Conservation (phyloP, 2,113 vertebrate genomes). For the Petrocephalus microphthalmus region DNA sequence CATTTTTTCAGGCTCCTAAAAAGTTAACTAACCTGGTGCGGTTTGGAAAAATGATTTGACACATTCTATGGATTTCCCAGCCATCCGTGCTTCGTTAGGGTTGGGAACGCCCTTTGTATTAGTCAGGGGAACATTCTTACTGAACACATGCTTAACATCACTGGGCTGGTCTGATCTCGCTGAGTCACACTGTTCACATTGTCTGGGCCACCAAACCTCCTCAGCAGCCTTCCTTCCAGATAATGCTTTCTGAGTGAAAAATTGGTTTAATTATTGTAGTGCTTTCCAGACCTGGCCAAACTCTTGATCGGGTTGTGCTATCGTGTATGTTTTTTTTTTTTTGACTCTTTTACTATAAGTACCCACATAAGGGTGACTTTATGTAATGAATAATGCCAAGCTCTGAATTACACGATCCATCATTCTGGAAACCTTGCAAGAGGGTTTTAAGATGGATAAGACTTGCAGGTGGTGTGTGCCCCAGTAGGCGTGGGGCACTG, state of each 20-base stretch:
- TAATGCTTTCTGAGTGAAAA: background rate
- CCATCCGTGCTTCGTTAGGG: background rate
- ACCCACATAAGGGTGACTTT: background rate
- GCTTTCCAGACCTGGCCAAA: background rate
- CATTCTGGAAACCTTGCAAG: background rate
- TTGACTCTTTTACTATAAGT: background rate
- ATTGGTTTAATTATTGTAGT: background rate
- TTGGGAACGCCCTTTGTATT: constrained; percentile 10
- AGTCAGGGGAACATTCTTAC: background rate
- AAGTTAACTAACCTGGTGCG: background rate
- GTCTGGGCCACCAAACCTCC: constrained; percentile 15
- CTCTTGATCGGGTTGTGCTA: background rate
- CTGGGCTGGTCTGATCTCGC: constrained; percentile 28
- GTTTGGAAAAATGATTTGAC: background rate
- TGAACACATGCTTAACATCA: background rate
- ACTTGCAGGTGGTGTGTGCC: background rate
- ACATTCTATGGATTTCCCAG: background rate
- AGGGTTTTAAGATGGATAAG: background rate
- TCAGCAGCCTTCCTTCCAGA: background rate
- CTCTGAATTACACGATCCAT: background rate
- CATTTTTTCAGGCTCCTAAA: background rate
- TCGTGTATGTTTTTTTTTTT: background rate
- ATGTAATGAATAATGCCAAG: background rate
- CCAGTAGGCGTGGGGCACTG: background rate
- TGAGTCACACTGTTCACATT: constrained; percentile 33